Evolutionary conservation across 2,888 invertebrate species (phyloP).

Genomic region (Pinctada fucata): DNA sequence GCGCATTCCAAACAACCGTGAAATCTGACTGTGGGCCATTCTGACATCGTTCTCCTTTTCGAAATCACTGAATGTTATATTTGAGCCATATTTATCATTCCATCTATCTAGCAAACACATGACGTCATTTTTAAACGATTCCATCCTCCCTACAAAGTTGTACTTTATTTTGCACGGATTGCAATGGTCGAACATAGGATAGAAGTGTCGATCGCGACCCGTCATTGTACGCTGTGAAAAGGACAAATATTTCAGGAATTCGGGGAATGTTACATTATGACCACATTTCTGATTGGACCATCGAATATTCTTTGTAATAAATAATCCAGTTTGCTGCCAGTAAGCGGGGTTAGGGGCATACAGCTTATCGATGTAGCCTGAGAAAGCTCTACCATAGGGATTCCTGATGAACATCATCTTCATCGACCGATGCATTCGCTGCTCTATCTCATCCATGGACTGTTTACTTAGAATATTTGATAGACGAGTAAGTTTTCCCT

Average conservation of each 20-base stretch:
- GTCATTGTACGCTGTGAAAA: conserved; percentile 27
- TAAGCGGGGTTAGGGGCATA: conserved; percentile 60
- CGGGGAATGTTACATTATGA: conserved; percentile 59
- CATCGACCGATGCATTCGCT: conserved; percentile 33
- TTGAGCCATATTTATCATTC: conserved; percentile 39
- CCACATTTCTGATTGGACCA: conserved; percentile 44
- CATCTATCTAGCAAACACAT: conserved; percentile 43
- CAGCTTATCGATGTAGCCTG: conserved; percentile 63
- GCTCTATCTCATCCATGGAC: conserved; percentile 22
- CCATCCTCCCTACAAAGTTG: conserved; percentile 56
- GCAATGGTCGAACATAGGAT: conserved; percentile 54
- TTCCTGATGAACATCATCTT: conserved; percentile 60
- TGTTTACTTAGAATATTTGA: conserved; percentile 16
- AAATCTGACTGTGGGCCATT: conserved; percentile 39
- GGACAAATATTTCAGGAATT: conserved; percentile 56
- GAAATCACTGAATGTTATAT: conserved; percentile 53
- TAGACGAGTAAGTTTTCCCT: background rate
- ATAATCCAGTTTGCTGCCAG: conserved; percentile 50
- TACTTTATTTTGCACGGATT: conserved; percentile 53
- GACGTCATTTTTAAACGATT: conserved; percentile 54
- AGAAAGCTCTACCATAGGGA: conserved; percentile 59
- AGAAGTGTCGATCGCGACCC: conserved; percentile 51
- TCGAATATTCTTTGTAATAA: conserved; percentile 40
- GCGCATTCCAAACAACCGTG: conserved; percentile 43
- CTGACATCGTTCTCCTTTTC: conserved; percentile 51